Evolutionary conservation across 2,113 vertebrate species (phyloP).

Genomic region (Alligator sinensis): DNA sequence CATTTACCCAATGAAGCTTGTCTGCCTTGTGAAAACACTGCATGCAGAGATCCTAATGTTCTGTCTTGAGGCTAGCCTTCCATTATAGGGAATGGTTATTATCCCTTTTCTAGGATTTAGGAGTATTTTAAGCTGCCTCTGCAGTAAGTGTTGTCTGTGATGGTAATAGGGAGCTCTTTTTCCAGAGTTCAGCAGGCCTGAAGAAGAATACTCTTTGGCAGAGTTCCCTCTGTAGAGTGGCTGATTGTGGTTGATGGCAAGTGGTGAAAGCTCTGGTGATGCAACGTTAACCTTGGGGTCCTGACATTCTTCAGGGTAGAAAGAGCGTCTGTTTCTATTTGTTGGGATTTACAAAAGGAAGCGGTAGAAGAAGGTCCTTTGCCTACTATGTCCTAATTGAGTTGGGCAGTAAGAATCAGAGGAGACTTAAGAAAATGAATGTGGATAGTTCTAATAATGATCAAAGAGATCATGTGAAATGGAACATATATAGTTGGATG

Average conservation of each 20-base stretch:
- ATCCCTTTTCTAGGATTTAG: background rate
- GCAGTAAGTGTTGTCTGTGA: background rate
- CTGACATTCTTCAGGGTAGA: background rate
- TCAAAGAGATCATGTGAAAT: background rate
- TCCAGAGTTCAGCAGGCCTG: background rate
- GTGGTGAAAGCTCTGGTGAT: background rate
- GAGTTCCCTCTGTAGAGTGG: background rate
- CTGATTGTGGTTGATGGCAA: background rate
- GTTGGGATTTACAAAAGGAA: background rate
- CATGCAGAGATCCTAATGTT: background rate
- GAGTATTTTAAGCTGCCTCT: background rate
- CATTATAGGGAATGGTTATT: background rate
- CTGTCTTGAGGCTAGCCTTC: background rate
- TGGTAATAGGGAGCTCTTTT: background rate
- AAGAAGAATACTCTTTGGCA: background rate
- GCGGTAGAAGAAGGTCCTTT: background rate
- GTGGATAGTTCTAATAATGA: background rate
- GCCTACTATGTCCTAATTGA: background rate
- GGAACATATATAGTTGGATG: background rate
- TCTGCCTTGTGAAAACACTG: no score
- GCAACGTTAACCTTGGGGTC: background rate
- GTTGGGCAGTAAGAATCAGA: background rate
- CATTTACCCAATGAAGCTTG: no score
- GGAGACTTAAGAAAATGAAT: background rate
- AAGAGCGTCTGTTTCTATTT: background rate